phyloP scores from a whole-genome alignment of 1,140 invertebrate genomes.

The Hormaphis cornu region DNA sequence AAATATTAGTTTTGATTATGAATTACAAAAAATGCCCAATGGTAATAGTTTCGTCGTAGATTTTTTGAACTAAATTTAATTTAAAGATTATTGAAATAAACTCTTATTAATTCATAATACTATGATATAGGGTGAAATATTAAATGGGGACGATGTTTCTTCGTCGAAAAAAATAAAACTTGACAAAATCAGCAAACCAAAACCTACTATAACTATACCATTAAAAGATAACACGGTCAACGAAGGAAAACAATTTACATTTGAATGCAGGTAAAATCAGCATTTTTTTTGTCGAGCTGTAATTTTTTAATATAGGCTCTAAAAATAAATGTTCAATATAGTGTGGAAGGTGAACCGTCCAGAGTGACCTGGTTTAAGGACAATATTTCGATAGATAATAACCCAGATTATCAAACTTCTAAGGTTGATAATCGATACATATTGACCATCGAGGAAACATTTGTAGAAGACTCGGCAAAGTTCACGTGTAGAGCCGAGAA shows the following conservation, averaged over 20 bases:
- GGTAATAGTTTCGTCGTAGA: no score
- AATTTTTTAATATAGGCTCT: background rate
- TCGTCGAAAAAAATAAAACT: constrained; percentile 7
- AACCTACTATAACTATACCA: constrained; percentile 52
- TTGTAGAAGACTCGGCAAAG: constrained; percentile 68
- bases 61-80: no score
- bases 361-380: constrained; percentile 64
- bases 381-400: constrained; percentile 54
- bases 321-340: constrained; percentile 37
- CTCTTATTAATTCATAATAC: no score
- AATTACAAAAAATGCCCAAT: no score
- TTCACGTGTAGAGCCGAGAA: constrained; percentile 68
- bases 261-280: constrained; percentile 48
- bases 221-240: constrained; percentile 61
- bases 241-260: constrained; percentile 60
- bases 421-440: constrained; percentile 49
- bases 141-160: background rate
- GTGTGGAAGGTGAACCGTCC: constrained; percentile 47
- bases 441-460: constrained; percentile 67
- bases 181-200: background rate
- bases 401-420: constrained; percentile 58
- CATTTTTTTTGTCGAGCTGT: background rate
- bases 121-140: background rate
- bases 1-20: no score
- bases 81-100: no score